phyloP scores from a whole-genome alignment of 2,888 invertebrate genomes.

The Brenthis ino region DNA sequence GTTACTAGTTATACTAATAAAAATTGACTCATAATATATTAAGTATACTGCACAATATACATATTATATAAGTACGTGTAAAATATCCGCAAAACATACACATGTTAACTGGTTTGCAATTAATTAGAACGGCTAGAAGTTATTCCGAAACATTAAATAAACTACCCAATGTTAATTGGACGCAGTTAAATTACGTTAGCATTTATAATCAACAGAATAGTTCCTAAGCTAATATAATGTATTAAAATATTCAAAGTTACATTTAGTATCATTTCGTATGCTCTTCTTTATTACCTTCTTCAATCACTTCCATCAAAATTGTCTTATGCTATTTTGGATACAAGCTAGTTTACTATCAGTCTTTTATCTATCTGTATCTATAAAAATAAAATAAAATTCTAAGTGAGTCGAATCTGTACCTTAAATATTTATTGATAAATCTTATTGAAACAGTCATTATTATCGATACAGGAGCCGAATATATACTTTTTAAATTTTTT shows the following conservation, averaged over 20 bases:
- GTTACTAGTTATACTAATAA: too few species aligned
- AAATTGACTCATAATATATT: background rate
- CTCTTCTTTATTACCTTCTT: too few species aligned
- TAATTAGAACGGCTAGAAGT: slow-evolving; percentile 8
- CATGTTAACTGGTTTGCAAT: slow-evolving; percentile 5
- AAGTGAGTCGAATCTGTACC: too few species aligned
- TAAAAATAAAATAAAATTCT: too few species aligned
- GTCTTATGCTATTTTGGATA: too few species aligned
- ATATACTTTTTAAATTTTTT: too few species aligned
- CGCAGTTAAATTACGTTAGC: slow-evolving; percentile 11
- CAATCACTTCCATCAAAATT: too few species aligned
- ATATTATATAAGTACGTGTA: background rate
- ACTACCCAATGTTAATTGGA: slow-evolving; percentile 4
- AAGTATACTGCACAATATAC: background rate
- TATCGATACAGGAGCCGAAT: too few species aligned
- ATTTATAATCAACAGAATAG: slow-evolving; percentile 1
- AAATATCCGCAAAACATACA: slow-evolving; percentile 4
- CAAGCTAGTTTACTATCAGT: too few species aligned
- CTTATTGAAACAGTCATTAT: too few species aligned
- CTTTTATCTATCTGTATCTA: background rate
- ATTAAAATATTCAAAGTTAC: background rate
- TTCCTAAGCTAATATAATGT: slow-evolving; percentile 1
- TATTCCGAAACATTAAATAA: slow-evolving; percentile 13
- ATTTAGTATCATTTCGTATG: background rate
- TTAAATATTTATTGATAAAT: too few species aligned